These are phyloP conservation scores for Neotragus moschatus DNA, from an alignment of 2,113 vertebrate species.

Conservation along the genomic window DNA sequence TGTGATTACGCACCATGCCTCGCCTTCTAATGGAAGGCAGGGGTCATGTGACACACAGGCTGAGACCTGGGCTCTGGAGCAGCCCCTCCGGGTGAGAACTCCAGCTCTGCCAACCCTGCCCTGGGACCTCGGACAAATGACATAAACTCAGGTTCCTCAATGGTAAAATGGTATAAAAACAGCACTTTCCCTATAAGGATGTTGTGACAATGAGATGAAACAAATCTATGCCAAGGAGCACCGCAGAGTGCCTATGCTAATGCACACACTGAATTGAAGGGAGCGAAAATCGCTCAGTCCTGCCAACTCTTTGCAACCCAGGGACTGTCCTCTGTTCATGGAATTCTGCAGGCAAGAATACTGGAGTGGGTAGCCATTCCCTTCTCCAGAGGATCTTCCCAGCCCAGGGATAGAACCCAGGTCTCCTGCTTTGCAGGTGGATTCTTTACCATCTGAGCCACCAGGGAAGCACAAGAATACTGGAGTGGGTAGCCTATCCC, in stretches of 20 bases:
- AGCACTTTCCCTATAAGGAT: not conserved
- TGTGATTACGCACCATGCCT: not conserved
- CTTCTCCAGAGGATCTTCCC: not conserved
- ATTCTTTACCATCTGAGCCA: not conserved
- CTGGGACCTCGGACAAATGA: not conserved
- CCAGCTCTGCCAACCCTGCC: not conserved
- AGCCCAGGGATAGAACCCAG: not conserved
- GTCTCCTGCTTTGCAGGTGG: not conserved
- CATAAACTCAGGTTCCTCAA: not conserved
- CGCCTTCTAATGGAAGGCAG: not conserved
- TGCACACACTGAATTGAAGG: not conserved
- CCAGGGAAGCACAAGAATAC: not conserved
- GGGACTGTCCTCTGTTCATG: not conserved
- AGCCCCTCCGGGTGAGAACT: not conserved
- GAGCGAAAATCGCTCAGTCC: fast-evolving
- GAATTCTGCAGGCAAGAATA: not conserved
- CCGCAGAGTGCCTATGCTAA: not conserved
- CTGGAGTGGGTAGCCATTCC: not conserved
- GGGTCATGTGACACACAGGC: not conserved
- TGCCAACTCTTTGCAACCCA: not conserved
- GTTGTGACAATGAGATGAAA: not conserved
- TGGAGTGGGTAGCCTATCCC: not conserved
- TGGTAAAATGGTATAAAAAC: not conserved
- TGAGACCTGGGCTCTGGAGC: not conserved
- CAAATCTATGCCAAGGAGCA: not conserved